Conservation (phyloP, 2,113 vertebrate species). For the Bambusicola thoracicus region DNA sequence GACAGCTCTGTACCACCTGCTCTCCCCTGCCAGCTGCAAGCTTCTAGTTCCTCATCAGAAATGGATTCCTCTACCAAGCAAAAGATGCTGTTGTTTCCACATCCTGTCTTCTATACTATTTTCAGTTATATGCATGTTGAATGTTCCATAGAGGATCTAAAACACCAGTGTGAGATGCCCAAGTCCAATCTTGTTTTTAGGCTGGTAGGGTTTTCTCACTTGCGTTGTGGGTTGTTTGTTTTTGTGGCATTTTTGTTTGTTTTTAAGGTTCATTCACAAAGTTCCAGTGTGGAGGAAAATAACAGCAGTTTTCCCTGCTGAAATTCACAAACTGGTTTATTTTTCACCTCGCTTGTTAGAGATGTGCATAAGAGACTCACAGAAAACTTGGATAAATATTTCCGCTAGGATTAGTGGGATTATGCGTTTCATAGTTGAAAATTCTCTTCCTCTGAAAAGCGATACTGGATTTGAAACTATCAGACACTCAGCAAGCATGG, state of each 20-base stretch:
- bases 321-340: background rate
- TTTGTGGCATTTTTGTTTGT: too few relatives aligned
- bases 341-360: background rate
- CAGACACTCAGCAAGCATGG: background rate
- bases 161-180: background rate
- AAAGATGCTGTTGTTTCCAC: background rate
- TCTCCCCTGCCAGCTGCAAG: background rate
- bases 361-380: background rate
- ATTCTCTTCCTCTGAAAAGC: background rate
- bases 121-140: background rate
- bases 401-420: background rate
- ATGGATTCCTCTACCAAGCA: background rate
- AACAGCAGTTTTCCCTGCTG: background rate
- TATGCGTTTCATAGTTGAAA: background rate
- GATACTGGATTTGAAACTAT: background rate
- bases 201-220: background rate
- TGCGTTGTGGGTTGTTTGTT: too few relatives aligned
- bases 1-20: background rate
- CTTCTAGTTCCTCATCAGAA: background rate
- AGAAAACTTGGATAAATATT: background rate
- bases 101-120: background rate
- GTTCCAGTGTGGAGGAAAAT: background rate
- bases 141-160: background rate
- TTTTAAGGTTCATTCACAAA: background rate
- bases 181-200: background rate